Evolutionary conservation across 2,888 invertebrate genomes (phyloP).

Genomic region (Drosophila bunnanda): DNA sequence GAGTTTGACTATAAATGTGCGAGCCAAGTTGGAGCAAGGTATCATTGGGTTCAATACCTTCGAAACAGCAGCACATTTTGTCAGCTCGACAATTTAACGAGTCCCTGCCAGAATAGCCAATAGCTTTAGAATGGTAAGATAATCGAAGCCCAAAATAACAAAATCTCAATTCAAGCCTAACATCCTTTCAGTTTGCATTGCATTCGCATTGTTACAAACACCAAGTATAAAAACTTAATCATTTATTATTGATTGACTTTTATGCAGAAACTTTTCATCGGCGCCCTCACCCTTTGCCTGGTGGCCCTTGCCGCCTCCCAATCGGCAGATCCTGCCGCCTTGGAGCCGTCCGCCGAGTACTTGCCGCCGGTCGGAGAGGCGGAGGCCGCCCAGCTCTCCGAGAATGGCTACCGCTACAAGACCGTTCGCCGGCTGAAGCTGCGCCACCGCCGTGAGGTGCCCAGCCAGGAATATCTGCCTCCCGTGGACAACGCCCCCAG

Average conservation of each 20-base stretch:
- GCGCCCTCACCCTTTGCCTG: slow-evolving; percentile 67
- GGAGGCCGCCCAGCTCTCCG: slow-evolving; percentile 77
- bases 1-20: slow-evolving; percentile 75
- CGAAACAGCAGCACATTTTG: slow-evolving; percentile 66
- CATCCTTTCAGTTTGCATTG: neutral
- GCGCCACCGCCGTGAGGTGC: slow-evolving; percentile 82
- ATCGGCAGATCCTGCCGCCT: slow-evolving; percentile 54
- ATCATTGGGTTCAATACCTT: slow-evolving; percentile 80
- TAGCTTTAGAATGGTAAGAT: slow-evolving; percentile 72
- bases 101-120: slow-evolving; percentile 37
- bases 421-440: slow-evolving; percentile 81
- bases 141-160: neutral
- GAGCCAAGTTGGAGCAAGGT: slow-evolving; percentile 55
- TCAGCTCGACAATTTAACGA: slow-evolving; percentile 53
- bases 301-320: slow-evolving; percentile 67
- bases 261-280: slow-evolving; percentile 76
- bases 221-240: neutral
- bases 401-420: slow-evolving; percentile 83
- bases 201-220: neutral
- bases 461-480: slow-evolving; percentile 80
- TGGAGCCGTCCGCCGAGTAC: slow-evolving; percentile 77
- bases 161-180: neutral
- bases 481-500: slow-evolving; percentile 66
- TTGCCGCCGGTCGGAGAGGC: slow-evolving; percentile 73
- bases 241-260: neutral